Percentiles rank a stretch among this genome's conserved stretches.
Evolutionary conservation across 2,888 invertebrate species (phyloP).

Genomic region (Operophtera brumata): DNA sequence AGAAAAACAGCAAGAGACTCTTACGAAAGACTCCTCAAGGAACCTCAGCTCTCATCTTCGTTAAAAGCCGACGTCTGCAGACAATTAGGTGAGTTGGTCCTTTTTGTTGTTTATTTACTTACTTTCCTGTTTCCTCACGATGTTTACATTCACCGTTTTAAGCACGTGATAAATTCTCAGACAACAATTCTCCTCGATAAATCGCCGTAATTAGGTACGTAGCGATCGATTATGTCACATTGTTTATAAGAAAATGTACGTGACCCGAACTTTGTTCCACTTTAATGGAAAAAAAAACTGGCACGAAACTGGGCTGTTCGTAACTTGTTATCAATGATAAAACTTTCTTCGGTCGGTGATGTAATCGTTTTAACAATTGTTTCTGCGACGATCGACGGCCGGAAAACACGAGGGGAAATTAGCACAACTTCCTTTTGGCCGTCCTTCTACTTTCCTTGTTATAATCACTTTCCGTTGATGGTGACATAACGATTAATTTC

Average conservation of each 20-base stretch:
- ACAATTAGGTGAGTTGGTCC: slow-evolving; percentile 85
- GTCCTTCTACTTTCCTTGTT: background rate
- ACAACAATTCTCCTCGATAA: background rate
- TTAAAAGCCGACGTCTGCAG: slow-evolving; percentile 95
- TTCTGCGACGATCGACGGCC: background rate
- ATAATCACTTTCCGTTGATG: slow-evolving; percentile 3
- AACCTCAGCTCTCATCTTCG: slow-evolving; percentile 88
- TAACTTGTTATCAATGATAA: background rate
- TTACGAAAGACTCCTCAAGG: slow-evolving; percentile 93
- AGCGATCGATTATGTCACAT: background rate
- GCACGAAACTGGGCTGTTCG: slow-evolving; percentile 1
- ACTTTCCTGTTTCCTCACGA: background rate
- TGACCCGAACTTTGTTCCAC: background rate
- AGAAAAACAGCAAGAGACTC: slow-evolving; percentile 94
- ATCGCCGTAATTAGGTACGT: background rate
- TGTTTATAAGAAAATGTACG: background rate
- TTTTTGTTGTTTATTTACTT: background rate
- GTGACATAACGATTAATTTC: background rate
- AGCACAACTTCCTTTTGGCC: slow-evolving; percentile 1
- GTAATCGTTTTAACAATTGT: slow-evolving; percentile 13
- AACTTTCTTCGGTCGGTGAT: slow-evolving; percentile 15
- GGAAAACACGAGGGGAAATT: slow-evolving; percentile 8
- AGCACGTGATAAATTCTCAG: background rate
- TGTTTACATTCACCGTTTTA: background rate
- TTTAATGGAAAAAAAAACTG: background rate